These are phyloP conservation scores for Oxygymnocypris stewartii DNA, from an alignment of 2,113 vertebrate species.

Conservation along the genomic window DNA sequence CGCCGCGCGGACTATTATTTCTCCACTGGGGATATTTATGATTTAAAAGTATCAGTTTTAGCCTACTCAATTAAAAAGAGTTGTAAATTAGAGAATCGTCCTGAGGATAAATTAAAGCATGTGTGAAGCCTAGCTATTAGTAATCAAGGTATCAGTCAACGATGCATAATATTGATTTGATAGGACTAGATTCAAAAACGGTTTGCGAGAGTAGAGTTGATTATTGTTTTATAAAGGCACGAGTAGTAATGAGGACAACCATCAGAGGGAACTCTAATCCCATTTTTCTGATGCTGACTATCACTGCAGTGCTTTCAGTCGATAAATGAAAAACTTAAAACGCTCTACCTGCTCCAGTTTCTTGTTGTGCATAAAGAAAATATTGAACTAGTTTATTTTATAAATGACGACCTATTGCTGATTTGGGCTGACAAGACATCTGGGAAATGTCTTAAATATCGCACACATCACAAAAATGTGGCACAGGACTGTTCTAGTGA, in stretches of 20 bases:
- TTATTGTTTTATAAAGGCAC: slow-evolving; percentile 13
- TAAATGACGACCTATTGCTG: neutral
- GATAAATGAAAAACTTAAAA: slow-evolving; percentile 1
- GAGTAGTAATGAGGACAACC: slow-evolving; percentile 57
- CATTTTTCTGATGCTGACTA: slow-evolving; percentile 37
- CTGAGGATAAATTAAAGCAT: neutral
- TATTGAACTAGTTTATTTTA: slow-evolving; percentile 11
- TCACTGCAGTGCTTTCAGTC: slow-evolving; percentile 26
- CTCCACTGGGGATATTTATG: neutral
- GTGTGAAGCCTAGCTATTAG: neutral
- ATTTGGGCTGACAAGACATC: neutral
- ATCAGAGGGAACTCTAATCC: slow-evolving; percentile 75
- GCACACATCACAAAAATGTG: neutral
- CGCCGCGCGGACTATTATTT: neutral
- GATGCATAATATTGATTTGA: neutral
- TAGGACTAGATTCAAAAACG: neutral
- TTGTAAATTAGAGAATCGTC: neutral
- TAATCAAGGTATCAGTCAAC: neutral
- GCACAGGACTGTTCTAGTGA: neutral
- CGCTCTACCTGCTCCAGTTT: slow-evolving; percentile 15
- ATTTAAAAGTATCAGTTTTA: neutral
- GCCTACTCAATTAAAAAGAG: neutral
- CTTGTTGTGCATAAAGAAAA: neutral
- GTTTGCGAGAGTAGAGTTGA: neutral
- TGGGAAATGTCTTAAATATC: neutral